Evolutionary conservation across 2,113 vertebrate genomes (phyloP).

Genomic region (Myotis yumanensis): DNA sequence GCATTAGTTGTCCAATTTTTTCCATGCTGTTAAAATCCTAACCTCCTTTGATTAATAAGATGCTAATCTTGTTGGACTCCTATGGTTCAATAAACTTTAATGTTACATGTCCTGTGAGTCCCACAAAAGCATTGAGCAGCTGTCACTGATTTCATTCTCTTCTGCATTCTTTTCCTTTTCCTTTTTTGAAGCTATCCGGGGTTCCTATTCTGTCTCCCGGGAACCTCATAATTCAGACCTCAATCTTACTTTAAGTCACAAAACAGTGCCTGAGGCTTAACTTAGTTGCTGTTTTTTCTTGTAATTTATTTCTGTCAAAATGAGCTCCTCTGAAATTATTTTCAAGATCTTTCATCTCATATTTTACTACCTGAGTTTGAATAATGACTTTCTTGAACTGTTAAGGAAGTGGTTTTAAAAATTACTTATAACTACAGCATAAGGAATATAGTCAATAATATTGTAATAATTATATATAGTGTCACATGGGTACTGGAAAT

Average conservation of each 20-base stretch:
- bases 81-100: neutral
- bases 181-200: neutral
- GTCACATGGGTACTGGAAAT: neutral
- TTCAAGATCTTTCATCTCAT: conserved; percentile 36
- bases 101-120: neutral
- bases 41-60: conserved; percentile 7
- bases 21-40: neutral
- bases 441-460: neutral
- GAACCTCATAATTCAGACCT: neutral
- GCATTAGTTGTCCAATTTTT: neutral
- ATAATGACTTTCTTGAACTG: conserved; percentile 26
- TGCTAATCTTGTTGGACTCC: neutral
- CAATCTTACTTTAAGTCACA: conserved; percentile 2
- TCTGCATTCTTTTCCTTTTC: neutral
- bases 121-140: neutral
- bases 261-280: neutral
- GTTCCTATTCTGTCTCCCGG: neutral
- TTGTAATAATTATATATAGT: neutral
- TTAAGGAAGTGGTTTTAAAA: neutral
- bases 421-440: neutral
- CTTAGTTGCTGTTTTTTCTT: neutral
- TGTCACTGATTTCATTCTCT: neutral
- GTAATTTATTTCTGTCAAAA: conserved; percentile 37
- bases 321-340: conserved; percentile 28
- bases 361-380: conserved; percentile 25